Evolutionary conservation across 2,888 invertebrate species (phyloP).

Genomic region (Melinaea menophilus): DNA sequence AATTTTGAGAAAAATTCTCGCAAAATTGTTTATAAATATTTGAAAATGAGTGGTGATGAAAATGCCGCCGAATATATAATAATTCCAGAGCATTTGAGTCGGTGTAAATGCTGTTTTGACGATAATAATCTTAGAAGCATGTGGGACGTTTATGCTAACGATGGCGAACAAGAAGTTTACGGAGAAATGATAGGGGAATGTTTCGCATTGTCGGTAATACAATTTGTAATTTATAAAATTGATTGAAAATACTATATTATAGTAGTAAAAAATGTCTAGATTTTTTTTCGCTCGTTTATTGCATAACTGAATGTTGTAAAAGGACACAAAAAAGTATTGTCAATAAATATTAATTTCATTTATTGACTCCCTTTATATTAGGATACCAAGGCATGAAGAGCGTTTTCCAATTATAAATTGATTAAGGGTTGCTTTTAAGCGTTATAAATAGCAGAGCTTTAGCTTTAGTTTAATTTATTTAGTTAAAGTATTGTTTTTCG

Average conservation of each 20-base stretch:
- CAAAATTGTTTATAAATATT: conserved; percentile 18
- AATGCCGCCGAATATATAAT: conserved; percentile 3
- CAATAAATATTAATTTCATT: too few species aligned
- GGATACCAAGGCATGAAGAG: too few species aligned
- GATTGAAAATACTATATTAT: not conserved
- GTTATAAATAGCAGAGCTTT: too few species aligned
- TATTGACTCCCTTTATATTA: too few species aligned
- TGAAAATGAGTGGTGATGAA: conserved; percentile 11
- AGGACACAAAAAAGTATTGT: too few species aligned
- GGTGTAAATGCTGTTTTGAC: conserved; percentile 55
- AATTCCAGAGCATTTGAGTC: conserved; percentile 13
- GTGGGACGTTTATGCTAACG: conserved; percentile 45
- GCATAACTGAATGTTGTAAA: too few species aligned
- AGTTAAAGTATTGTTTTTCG: too few species aligned
- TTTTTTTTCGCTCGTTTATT: too few species aligned
- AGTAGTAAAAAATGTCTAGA: not conserved
- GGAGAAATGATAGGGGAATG: conserved; percentile 57
- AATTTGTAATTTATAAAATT: not conserved
- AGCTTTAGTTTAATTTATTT: too few species aligned
- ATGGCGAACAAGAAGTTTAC: conserved; percentile 46
- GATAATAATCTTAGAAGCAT: conserved; percentile 51
- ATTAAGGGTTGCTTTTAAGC: too few species aligned
- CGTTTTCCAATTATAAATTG: too few species aligned
- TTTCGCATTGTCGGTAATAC: conserved; percentile 51
- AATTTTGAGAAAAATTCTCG: conserved; percentile 11